Conservation (phyloP, 2,797 vertebrate genomes). For the Hybognathus amarus region DNA sequence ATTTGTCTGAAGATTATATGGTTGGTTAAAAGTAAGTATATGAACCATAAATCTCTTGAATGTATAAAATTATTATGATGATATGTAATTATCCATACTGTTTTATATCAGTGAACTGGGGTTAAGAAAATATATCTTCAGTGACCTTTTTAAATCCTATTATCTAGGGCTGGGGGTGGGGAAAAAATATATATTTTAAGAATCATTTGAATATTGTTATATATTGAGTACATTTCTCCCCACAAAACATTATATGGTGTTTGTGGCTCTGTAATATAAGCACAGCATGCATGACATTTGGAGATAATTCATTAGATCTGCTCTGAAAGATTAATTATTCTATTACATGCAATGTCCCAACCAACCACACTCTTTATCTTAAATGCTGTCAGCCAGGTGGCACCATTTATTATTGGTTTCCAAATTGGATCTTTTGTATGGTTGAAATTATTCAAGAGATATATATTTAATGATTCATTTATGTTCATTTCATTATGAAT, state of each 20-base stretch:
- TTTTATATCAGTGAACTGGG: background rate
- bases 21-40: background rate
- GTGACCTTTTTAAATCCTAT: background rate
- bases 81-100: background rate
- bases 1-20: background rate
- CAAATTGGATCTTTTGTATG: background rate
- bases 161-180: background rate
- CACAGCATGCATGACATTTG: slow-evolving; percentile 1
- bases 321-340: background rate
- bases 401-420: background rate
- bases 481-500: background rate
- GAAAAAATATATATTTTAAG: background rate
- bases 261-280: background rate
- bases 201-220: background rate
- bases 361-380: background rate
- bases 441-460: background rate
- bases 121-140: background rate
- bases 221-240: background rate
- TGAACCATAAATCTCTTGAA: background rate
- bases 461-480: background rate
- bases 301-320: background rate
- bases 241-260: background rate
- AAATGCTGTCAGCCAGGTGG: background rate
- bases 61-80: too few species aligned
- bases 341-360: background rate